Evolutionary conservation across 2,797 vertebrate genomes (phyloP).

Genomic region (Pampus argenteus): DNA sequence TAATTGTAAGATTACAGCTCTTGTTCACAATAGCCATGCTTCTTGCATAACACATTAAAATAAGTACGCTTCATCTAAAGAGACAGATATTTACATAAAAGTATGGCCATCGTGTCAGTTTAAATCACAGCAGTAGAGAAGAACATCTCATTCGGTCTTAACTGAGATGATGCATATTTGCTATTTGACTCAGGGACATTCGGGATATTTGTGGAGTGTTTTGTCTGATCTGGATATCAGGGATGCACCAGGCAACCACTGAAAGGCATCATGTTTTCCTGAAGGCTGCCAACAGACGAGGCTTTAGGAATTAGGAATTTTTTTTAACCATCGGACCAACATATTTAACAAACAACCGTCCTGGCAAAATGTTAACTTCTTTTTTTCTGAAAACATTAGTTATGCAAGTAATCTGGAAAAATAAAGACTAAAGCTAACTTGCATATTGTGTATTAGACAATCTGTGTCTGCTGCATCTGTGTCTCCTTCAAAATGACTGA

Average conservation of each 20-base stretch:
- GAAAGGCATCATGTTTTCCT: background rate
- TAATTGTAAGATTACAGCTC: background rate
- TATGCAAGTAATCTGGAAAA: too few species aligned
- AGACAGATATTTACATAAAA: background rate
- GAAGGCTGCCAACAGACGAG: too few species aligned
- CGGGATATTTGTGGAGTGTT: background rate
- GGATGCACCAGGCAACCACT: background rate
- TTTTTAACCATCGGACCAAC: too few species aligned
- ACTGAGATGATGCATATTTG: constrained; percentile 7
- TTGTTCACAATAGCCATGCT: background rate
- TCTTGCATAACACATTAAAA: constrained; percentile 6
- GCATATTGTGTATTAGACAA: too few species aligned
- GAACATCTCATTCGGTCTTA: background rate
- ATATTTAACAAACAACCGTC: too few species aligned
- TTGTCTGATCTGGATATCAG: background rate
- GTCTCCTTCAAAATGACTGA: too few species aligned
- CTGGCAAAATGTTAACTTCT: too few species aligned
- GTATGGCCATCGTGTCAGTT: background rate
- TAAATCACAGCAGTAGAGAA: background rate
- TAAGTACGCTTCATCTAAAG: background rate
- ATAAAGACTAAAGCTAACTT: too few species aligned
- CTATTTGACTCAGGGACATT: background rate
- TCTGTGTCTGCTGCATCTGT: too few species aligned
- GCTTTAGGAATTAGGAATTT: background rate
- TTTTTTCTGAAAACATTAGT: too few species aligned